Base-by-base conservation (phyloP, 2,797 vertebrate species). In the Sparidentex hasta region DNA sequence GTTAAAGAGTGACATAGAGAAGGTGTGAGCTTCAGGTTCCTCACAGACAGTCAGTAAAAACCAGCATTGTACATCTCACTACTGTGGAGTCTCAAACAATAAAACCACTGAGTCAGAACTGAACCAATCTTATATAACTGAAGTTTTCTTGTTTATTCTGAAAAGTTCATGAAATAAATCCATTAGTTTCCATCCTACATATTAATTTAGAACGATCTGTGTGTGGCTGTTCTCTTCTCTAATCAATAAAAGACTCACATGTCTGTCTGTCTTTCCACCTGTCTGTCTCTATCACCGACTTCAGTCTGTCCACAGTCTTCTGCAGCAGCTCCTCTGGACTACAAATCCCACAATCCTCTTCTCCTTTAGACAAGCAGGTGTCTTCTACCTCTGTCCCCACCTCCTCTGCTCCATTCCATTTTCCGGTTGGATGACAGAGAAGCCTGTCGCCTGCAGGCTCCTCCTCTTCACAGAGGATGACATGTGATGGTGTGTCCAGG, bases 221-320 rank as follows among this genome's bases (percentile, higher is more conserved):
- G 6, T 1, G 29, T 1, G 29, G 29, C 7, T 33, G 29, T 33
- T 33, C 29, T 33, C 7, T 33, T 33, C 7, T 33, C 5, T 33
- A 33, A 7, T 33, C 6, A 33, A 33, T 33, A 33, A 7, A 33
- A 33, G 14, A 20, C 71, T 87, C 76, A 91, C 89, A 84, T 81
- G 80, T 81, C 23, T 55, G 18, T 94, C 90, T 57, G 20, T 89
- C 75, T 41, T 21, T 82, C 64, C 73, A 61, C 9, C 56, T 64
- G 65, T 81, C 65, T 55, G 41, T 88, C 69, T 94, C 88, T 75
- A 97, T 91, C 1, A 69, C 76, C n/a, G 86, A 75, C 82, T 92
- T 94, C 77, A 98, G 90, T 82, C 89, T 92, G 58, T 93, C 90
- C 55, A 96, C 77, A 0, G 96, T 74, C 33, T 95, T 88, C 76